Evolutionary conservation across 2,113 vertebrate species (phyloP), one percentile per base, ranked within the genome.

Genomic region (Oryzias curvinotus): DNA sequence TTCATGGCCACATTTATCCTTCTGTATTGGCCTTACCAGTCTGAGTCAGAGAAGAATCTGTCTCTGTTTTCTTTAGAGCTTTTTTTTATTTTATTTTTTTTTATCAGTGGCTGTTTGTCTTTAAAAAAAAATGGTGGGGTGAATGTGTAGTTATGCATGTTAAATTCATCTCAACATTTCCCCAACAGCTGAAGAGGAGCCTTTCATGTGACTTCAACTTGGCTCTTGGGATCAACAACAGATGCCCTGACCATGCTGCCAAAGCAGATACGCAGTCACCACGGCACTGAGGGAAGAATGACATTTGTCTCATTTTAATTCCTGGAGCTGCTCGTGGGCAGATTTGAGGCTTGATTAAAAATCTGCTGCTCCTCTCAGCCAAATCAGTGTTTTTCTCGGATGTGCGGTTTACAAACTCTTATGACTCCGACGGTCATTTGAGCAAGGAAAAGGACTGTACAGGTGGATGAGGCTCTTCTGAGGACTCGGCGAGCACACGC

Each of bases 291-390:
- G 77, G 73, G 66, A 59, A 68, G 67, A 81, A 79, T 82, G 73
- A 77, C 71, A 70, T 84, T 90, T 83, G 76, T 77, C 57, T 62
- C 62, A 66, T 83, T 84, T 76, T 75, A 57, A 81, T 76, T 84
- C 73, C 44, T 68, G 72, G 68, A 79, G 64, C 70, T 78, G 58
- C 66, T 66, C 68, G 17, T 64, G 36, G 65, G 64, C 71, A 58
- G 52, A 70, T 55, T 76, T 71, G 52, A 73, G 55, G 28, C 64
- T 81, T 75, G 72, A 82, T 73, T 70, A 57, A 74, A 84, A 73
- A 30, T n/a, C 62, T 53, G 66, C 59, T 64, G 65, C 67, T 65
- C 28, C 53, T 70, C 50, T 48, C 17, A 68, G 68, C 57, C 78
- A 75, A 83, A 57, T 73, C 43, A 48, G 3, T 69, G 46, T 82